Evolutionary conservation across 1,140 invertebrate species (phyloP).

Genomic region (Phortica variegata): DNA sequence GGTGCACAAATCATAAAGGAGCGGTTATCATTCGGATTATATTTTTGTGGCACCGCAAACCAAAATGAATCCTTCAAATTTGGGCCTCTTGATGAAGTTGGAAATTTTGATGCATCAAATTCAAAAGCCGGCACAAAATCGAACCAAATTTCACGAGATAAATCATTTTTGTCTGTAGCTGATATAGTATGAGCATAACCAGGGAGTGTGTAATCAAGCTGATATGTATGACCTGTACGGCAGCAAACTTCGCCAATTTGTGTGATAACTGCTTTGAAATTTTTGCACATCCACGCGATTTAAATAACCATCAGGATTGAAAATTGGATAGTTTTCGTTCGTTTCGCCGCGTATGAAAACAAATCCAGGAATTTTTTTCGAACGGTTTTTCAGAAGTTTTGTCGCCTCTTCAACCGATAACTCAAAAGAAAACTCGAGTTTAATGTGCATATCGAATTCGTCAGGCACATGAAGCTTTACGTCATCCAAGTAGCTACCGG

Average conservation of each 20-base stretch:
- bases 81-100: not conserved
- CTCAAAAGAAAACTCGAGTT: not conserved
- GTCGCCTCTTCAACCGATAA: not conserved
- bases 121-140: not conserved
- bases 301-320: not conserved
- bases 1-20: not conserved
- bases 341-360: not conserved
- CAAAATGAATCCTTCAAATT: not conserved
- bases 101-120: not conserved
- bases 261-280: not conserved
- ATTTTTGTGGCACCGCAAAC: not conserved
- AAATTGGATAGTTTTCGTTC: not conserved
- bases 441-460: conserved; percentile 1
- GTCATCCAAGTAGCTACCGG: not conserved
- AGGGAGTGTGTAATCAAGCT: not conserved
- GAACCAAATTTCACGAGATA: not conserved
- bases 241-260: not conserved
- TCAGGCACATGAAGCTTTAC: not conserved
- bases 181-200: not conserved
- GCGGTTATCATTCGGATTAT: not conserved
- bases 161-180: not conserved
- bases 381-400: too few species aligned
- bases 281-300: not conserved
- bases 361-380: too few species aligned
- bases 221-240: not conserved